phyloP scores from a whole-genome alignment of 1,140 invertebrate genomes.

The Littorina saxatilis region DNA sequence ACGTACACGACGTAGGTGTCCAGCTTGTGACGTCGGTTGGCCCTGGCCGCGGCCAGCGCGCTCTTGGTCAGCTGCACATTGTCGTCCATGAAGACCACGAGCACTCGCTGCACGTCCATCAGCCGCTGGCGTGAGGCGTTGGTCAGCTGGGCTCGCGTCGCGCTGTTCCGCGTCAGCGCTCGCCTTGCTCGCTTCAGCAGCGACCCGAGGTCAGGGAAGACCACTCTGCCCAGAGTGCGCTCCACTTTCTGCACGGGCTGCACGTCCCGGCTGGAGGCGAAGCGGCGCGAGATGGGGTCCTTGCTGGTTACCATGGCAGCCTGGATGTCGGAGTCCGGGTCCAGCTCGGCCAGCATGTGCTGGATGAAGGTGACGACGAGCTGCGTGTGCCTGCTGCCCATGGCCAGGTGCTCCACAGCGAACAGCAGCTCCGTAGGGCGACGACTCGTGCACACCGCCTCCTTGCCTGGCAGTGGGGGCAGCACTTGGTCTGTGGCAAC shows the following conservation, averaged over 20 bases:
- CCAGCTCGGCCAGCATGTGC: constrained; percentile 31
- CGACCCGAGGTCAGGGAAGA: constrained; percentile 32
- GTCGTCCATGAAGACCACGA: constrained; percentile 41
- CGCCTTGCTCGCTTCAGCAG: constrained; percentile 7
- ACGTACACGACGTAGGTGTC: constrained; percentile 44
- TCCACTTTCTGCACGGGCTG: constrained; percentile 15
- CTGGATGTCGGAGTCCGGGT: constrained; percentile 24
- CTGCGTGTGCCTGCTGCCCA: constrained; percentile 23
- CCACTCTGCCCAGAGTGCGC: constrained; percentile 18
- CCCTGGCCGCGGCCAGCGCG: constrained; percentile 17
- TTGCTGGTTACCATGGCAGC: constrained; percentile 38
- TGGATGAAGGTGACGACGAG: constrained; percentile 35
- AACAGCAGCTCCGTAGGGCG: constrained; percentile 40
- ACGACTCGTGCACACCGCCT: constrained; percentile 18
- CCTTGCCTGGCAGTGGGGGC: neutral
- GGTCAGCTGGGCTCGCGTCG: neutral
- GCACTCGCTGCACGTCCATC: constrained; percentile 29
- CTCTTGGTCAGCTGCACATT: constrained; percentile 8
- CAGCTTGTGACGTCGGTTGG: constrained; percentile 33
- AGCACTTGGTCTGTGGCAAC: constrained; percentile 31
- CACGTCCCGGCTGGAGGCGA: neutral
- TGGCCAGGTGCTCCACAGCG: constrained; percentile 36
- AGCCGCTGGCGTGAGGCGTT: no score
- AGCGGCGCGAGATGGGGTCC: neutral
- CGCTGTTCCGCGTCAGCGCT: neutral